Evolutionary conservation across 2,797 vertebrate genomes (phyloP).

Genomic region (Sebastes goodei): DNA sequence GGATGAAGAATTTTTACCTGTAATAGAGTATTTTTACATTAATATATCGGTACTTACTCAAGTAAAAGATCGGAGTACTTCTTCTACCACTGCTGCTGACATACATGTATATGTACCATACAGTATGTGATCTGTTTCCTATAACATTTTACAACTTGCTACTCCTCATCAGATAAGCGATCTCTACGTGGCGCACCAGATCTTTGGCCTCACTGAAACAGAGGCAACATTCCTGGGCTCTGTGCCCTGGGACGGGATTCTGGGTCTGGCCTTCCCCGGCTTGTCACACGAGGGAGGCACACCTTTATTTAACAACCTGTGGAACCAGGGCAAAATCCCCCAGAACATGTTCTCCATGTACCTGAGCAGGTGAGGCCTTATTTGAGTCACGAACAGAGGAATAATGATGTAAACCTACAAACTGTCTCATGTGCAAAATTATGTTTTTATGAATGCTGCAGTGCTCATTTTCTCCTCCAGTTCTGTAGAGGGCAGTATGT

Average conservation of each 20-base stretch:
- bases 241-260: slow-evolving; percentile 49
- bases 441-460: neutral
- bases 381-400: neutral
- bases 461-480: neutral
- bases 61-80: neutral
- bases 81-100: neutral
- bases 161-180: slow-evolving; percentile 24
- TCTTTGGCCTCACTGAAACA: slow-evolving; percentile 37
- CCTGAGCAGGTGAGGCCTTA: slow-evolving; percentile 24
- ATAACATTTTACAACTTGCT: neutral
- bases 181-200: slow-evolving; percentile 38
- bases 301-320: slow-evolving; percentile 47
- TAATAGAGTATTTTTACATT: accelerated
- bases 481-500: slow-evolving; percentile 41
- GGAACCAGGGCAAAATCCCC: slow-evolving; percentile 30
- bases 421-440: neutral
- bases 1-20: no score
- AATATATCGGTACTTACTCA: neutral
- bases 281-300: slow-evolving; percentile 11
- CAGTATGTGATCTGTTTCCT: neutral
- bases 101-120: neutral
- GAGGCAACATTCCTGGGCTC: slow-evolving; percentile 10
- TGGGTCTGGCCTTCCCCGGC: slow-evolving; percentile 52
- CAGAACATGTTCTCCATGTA: slow-evolving; percentile 61
- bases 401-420: neutral